Evolutionary conservation across 2,797 vertebrate genomes (phyloP).

Genomic region (Eulemur rubriventer): DNA sequence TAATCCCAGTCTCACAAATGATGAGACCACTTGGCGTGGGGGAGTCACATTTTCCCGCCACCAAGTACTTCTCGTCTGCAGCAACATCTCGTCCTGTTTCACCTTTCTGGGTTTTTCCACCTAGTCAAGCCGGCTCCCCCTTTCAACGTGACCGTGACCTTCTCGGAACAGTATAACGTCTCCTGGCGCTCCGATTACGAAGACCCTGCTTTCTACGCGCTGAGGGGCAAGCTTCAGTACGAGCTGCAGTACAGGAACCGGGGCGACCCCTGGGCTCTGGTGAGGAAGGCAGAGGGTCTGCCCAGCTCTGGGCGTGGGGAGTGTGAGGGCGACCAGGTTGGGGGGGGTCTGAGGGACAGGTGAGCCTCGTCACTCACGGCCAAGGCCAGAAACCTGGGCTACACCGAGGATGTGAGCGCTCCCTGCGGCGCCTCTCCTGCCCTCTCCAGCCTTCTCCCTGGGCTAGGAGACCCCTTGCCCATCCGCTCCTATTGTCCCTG

Average conservation of each 20-base stretch:
- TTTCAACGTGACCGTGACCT: slow-evolving; percentile 81
- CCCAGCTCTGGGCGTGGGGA: accelerated
- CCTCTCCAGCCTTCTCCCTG: background rate
- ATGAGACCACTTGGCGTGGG: accelerated
- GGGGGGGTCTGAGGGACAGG: background rate
- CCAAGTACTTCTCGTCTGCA: background rate
- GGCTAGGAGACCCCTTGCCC: background rate
- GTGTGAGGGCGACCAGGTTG: accelerated
- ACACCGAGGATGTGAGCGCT: accelerated
- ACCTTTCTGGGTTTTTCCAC: slow-evolving; percentile 46
- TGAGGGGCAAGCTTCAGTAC: slow-evolving; percentile 82
- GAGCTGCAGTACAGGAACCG: slow-evolving; percentile 83
- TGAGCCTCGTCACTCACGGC: background rate
- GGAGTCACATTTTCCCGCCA: too few species aligned
- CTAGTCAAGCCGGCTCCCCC: slow-evolving; percentile 86
- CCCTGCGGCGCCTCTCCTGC: accelerated
- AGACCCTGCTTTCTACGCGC: slow-evolving; percentile 1
- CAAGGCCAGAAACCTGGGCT: background rate
- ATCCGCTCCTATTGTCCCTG: accelerated
- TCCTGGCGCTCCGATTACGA: slow-evolving; percentile 85
- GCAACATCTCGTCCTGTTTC: background rate
- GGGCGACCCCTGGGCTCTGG: slow-evolving; percentile 75
- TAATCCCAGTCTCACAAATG: accelerated
- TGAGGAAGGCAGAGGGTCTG: slow-evolving; percentile 57
- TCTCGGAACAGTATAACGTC: slow-evolving; percentile 82